These are phyloP conservation scores for Callospermophilus lateralis DNA, from an alignment of 2,113 vertebrate species.

Conservation along the genomic window DNA sequence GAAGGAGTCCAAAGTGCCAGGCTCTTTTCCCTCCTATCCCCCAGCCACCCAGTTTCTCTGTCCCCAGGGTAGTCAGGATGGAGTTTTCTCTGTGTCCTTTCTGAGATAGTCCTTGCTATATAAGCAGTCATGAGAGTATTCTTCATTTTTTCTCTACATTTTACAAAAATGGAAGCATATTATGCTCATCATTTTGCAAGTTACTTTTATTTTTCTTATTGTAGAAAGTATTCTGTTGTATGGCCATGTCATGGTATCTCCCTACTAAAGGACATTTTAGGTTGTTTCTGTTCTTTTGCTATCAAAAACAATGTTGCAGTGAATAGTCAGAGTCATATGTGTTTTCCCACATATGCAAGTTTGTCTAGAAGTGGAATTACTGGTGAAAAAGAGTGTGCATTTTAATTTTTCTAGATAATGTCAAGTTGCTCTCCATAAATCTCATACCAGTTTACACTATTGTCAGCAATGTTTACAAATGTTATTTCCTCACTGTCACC, in stretches of 20 bases:
- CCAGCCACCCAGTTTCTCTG: not conserved
- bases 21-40: not conserved
- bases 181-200: not conserved
- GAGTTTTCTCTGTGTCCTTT: not conserved
- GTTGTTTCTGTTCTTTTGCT: not conserved
- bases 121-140: not conserved
- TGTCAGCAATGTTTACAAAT: not conserved
- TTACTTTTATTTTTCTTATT: not conserved
- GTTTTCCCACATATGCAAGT: not conserved
- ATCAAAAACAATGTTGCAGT: too few relatives aligned
- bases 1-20: not conserved
- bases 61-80: not conserved
- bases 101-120: not conserved
- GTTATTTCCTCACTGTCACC: not conserved
- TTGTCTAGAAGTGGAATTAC: not conserved
- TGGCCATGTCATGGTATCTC: not conserved
- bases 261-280: not conserved
- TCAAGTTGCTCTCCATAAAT: not conserved
- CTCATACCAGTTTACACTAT: not conserved
- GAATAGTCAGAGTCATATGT: accelerated
- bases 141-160: not conserved
- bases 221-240: not conserved
- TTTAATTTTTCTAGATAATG: not conserved
- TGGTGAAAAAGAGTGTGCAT: not conserved
- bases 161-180: not conserved